These are phyloP conservation scores for Sialis fuliginosa DNA, from an alignment of 2,888 invertebrate genomes.

Conservation along the genomic window DNA sequence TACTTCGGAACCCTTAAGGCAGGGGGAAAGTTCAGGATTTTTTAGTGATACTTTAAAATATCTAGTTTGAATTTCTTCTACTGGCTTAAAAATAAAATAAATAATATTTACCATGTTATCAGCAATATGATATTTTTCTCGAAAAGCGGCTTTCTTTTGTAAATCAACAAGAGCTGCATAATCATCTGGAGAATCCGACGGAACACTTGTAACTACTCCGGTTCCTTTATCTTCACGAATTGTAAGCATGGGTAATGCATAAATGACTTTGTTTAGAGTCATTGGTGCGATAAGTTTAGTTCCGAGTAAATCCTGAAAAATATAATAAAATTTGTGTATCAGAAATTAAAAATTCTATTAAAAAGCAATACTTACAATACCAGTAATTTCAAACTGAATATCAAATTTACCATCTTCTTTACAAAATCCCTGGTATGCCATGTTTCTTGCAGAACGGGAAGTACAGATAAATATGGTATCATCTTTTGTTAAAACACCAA, in stretches of 20 bases:
- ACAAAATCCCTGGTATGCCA: constrained; percentile 90
- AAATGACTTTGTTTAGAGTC: constrained; percentile 65
- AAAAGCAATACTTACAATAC: constrained; percentile 18
- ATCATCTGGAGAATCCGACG: constrained; percentile 97
- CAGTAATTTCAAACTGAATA: constrained; percentile 47
- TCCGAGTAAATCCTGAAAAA: constrained; percentile 58
- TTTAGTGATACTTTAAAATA: not conserved
- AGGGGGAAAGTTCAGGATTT: too few relatives aligned
- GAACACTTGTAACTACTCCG: constrained; percentile 94
- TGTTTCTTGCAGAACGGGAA: constrained; percentile 76
- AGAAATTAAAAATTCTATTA: not conserved
- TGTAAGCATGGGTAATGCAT: constrained; percentile 92
- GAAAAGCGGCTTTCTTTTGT: constrained; percentile 81
- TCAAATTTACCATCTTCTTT: constrained; percentile 59
- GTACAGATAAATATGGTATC: constrained; percentile 79
- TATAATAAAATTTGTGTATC: constrained; percentile 1
- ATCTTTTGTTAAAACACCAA: constrained; percentile 59
- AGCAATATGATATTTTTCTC: constrained; percentile 79
- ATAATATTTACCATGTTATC: constrained; percentile 51
- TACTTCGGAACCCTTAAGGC: too few relatives aligned
- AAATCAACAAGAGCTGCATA: constrained; percentile 89
- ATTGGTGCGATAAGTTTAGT: constrained; percentile 67
- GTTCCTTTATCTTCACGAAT: constrained; percentile 98
- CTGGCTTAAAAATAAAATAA: too few relatives aligned
- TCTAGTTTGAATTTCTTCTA: not conserved